Conservation (phyloP, 2,113 vertebrate species). For the Ictalurus furcatus region DNA sequence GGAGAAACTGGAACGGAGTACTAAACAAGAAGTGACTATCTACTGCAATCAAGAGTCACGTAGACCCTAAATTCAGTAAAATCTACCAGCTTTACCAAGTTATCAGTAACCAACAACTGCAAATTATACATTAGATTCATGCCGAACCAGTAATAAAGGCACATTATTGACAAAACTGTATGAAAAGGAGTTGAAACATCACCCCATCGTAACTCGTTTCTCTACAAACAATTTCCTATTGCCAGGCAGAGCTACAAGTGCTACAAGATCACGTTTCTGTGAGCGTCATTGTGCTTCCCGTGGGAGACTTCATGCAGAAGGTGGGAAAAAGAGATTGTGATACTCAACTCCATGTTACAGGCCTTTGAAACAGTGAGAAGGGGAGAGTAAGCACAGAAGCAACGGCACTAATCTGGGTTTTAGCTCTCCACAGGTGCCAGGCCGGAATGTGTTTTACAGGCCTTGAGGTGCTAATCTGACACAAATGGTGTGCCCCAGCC, state of each 20-base stretch:
- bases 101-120: neutral
- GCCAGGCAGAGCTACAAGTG: conserved; percentile 14
- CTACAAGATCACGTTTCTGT: conserved; percentile 42
- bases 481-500: conserved; percentile 44
- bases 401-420: conserved; percentile 48
- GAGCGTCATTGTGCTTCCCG: conserved; percentile 19
- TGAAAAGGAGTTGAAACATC: neutral
- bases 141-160: neutral
- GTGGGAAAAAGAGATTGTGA: conserved; percentile 22
- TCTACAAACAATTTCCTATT: conserved; percentile 17
- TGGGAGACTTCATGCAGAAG: conserved; percentile 37
- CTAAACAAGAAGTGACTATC: neutral
- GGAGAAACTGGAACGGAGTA: neutral
- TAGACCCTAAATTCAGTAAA: neutral
- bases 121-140: neutral
- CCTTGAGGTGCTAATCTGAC: conserved; percentile 51
- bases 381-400: conserved; percentile 26
- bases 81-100: neutral
- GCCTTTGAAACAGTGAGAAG: conserved; percentile 46
- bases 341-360: conserved; percentile 31
- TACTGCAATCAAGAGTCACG: neutral
- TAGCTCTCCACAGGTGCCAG: conserved; percentile 49
- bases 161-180: neutral
- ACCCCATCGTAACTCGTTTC: conserved; percentile 4
- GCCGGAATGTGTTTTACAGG: conserved; percentile 53